These are phyloP conservation scores for Tetrapedia diversipes DNA, from an alignment of 2,888 invertebrate species.

Conservation along the genomic window DNA sequence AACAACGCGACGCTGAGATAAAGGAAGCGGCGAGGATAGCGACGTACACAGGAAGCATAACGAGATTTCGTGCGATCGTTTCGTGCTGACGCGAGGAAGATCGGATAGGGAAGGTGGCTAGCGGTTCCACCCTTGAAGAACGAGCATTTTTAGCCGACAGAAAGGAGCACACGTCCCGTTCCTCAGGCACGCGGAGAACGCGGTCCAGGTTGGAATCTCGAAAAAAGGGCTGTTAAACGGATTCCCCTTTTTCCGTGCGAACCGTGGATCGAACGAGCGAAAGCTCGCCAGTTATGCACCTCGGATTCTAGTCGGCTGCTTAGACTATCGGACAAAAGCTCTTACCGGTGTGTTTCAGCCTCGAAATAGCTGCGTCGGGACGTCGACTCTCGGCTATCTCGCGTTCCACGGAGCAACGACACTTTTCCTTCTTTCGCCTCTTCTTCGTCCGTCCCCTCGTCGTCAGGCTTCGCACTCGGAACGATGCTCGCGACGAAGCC, in stretches of 20 bases:
- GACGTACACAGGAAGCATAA: background rate
- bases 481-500: background rate
- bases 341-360: slow-evolving; percentile 69
- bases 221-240: slow-evolving; percentile 24
- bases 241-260: slow-evolving; percentile 14
- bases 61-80: background rate
- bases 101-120: background rate
- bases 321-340: slow-evolving; percentile 56
- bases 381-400: slow-evolving; percentile 61
- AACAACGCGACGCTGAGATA: background rate
- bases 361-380: slow-evolving; percentile 75
- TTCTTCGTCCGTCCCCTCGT: slow-evolving; percentile 31
- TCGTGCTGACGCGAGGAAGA: background rate
- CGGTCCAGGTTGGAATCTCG: slow-evolving; percentile 17
- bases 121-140: background rate
- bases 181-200: slow-evolving; percentile 14
- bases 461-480: slow-evolving; percentile 10
- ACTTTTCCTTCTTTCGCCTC: slow-evolving; percentile 53
- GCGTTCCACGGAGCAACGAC: slow-evolving; percentile 57
- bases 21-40: background rate
- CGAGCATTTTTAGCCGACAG: background rate
- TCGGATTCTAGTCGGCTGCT: slow-evolving; percentile 3
- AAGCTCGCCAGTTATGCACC: slow-evolving; percentile 37
- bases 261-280: background rate
- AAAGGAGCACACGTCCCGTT: background rate